These are phyloP conservation scores for Xenentodon cancila DNA, from an alignment of 2,797 vertebrate species.

Conservation along the genomic window DNA sequence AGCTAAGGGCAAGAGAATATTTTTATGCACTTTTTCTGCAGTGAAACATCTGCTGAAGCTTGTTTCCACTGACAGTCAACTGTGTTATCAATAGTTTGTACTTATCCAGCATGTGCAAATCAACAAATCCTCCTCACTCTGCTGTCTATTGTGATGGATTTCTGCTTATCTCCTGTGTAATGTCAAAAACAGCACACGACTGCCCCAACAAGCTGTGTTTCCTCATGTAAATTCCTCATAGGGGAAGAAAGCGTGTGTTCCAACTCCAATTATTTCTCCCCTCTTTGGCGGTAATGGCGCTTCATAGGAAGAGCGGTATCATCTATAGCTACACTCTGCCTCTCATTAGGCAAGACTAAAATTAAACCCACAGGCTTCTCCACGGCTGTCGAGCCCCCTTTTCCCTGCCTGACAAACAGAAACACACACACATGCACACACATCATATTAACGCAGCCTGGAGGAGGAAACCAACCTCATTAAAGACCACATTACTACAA, in stretches of 20 bases:
- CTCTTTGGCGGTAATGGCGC: constrained; percentile 54
- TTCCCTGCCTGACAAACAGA: constrained; percentile 18
- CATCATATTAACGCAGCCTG: constrained; percentile 37
- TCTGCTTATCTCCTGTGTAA: constrained; percentile 12
- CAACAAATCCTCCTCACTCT: constrained; percentile 21
- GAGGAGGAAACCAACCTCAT: constrained; percentile 55
- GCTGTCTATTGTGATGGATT: constrained; percentile 27
- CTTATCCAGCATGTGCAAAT: constrained; percentile 15
- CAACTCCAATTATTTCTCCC: constrained; percentile 60
- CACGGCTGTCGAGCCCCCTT: constrained; percentile 10
- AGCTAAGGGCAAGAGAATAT: too few relatives aligned
- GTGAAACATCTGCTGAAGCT: background rate
- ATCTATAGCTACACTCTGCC: constrained; percentile 35
- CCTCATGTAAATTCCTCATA: constrained; percentile 48
- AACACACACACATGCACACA: constrained; percentile 14
- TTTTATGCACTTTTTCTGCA: background rate
- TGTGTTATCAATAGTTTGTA: constrained; percentile 18
- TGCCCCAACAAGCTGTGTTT: constrained; percentile 8
- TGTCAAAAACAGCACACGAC: constrained; percentile 17
- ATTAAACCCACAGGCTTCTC: constrained; percentile 57
- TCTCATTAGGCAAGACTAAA: constrained; percentile 64
- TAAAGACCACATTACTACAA: constrained; percentile 30
- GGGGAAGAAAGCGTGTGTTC: constrained; percentile 21
- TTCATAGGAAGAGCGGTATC: constrained; percentile 44
- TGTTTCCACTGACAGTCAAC: constrained; percentile 14